Conservation (phyloP, 2,888 invertebrate genomes). For the Diarsia mendica region DNA sequence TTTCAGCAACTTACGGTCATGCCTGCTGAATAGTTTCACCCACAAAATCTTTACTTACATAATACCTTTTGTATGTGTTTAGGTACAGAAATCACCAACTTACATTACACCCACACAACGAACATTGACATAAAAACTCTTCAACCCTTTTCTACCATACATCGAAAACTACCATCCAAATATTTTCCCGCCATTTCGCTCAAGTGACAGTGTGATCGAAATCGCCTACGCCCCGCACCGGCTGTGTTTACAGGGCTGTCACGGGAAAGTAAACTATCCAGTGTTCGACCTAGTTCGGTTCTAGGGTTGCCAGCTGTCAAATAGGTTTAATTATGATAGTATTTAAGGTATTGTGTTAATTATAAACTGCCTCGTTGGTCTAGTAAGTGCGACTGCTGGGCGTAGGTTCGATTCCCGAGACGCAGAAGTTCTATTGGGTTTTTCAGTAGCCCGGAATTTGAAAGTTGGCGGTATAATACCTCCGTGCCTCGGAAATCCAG, state of each 20-base stretch:
- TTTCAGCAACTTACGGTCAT: too few species aligned
- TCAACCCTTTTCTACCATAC: not conserved
- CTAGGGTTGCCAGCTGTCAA: slow-evolving; percentile 30
- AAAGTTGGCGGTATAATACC: too few species aligned
- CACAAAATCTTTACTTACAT: too few species aligned
- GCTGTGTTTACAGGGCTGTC: slow-evolving; percentile 43
- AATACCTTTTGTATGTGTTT: not conserved
- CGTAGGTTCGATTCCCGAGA: too few species aligned
- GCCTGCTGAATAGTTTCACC: too few species aligned
- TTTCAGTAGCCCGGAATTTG: too few species aligned
- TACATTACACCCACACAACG: not conserved
- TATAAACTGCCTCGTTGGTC: too few species aligned
- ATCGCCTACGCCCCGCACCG: slow-evolving; percentile 45
- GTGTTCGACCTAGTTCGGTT: slow-evolving; percentile 24
- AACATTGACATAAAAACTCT: not conserved
- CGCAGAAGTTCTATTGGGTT: too few species aligned
- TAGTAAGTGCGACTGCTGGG: too few species aligned
- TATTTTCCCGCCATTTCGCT: slow-evolving; percentile 41
- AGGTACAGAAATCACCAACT: slow-evolving; percentile 13
- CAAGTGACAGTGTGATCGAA: slow-evolving; percentile 47
- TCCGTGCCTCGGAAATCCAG: too few species aligned
- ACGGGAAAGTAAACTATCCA: slow-evolving; percentile 24
- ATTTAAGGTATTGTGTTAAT: not conserved
- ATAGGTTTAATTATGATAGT: not conserved
- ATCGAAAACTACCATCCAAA: slow-evolving; percentile 15